Evolutionary conservation across 2,888 invertebrate species (phyloP).

Genomic region (Synergus gifuensis): DNA sequence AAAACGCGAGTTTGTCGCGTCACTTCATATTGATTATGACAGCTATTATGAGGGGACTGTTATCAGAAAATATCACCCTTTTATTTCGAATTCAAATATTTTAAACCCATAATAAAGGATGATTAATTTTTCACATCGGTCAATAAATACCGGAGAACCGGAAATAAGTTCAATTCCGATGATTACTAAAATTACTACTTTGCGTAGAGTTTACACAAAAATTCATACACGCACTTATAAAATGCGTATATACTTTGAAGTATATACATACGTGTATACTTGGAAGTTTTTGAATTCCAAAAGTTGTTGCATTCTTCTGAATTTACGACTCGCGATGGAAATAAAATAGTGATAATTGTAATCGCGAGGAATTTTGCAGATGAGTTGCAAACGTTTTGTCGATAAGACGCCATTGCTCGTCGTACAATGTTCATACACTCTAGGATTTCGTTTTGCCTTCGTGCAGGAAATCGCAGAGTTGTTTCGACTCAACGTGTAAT

Average conservation of each 20-base stretch:
- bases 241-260: neutral
- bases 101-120: neutral
- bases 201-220: no score
- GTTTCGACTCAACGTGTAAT: constrained; percentile 37
- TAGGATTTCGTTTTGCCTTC: constrained; percentile 33
- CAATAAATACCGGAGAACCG: neutral
- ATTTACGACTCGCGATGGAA: neutral
- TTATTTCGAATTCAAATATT: constrained; percentile 4
- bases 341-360: neutral
- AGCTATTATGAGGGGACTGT: neutral
- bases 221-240: neutral
- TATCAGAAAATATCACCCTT: constrained; percentile 12
- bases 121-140: no score
- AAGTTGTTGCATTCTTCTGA: neutral
- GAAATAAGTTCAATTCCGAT: neutral
- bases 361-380: neutral
- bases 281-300: neutral
- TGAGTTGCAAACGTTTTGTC: neutral
- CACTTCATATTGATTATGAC: constrained; percentile 26
- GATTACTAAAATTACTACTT: no score
- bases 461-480: constrained; percentile 37
- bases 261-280: neutral
- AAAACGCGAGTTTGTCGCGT: constrained; percentile 27
- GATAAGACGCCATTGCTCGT: constrained; percentile 19
- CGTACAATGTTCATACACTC: neutral